Evolutionary conservation across 2,113 vertebrate genomes (phyloP), one percentile per base, ranked within the genome.

Genomic region (Ahaetulla prasina): DNA sequence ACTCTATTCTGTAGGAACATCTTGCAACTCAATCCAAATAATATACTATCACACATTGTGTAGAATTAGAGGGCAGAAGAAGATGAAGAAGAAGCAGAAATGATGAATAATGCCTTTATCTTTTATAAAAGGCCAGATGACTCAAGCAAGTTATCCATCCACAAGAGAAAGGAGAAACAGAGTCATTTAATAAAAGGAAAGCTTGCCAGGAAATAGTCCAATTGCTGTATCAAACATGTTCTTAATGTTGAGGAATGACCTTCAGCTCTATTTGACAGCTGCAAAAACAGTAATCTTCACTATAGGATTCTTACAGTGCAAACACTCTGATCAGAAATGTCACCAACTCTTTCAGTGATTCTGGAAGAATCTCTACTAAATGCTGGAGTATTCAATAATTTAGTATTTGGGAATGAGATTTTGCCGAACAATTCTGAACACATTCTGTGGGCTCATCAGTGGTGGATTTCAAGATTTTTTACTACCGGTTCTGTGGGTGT

Each of bases 61-160:
- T 54, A 54, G 52, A 54, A 39, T 39, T 57, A 63, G 43, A 47
- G 2, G 88, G 12, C 27, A 89, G n/a, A 60, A 53, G 30, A n/a
- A 91, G 53, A 85, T n/a, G n/a, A n/a, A n/a, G n/a, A n/a, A n/a
- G n/a, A 53, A 91, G 39, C 80, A 91, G 53, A 22, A 91, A 86
- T 39, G 25, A 91, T 18, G 27, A 86, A 85, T 16, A 27, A 43
- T 57, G 16, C 52, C 80, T 12, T 85, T 54, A 85, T 57, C 30
- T 85, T 60, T 49, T 39, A 7, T 6, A 2, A 86, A 86, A 91
- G 14, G 11, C 43, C 74, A 60, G 53, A 11, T 49, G 52, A 47
- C 84, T 45, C 16, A 49, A 57, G 18, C 27, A 63, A 87, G 20
- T 35, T 16, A 91, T 55, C 20, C 52, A 45, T 45, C 3, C 52